A percentile compares a stretch with the other conserved stretches of the same genome.
phyloP scores from a whole-genome alignment of 2,113 vertebrate genomes.

The Dromiciops gliroides region DNA sequence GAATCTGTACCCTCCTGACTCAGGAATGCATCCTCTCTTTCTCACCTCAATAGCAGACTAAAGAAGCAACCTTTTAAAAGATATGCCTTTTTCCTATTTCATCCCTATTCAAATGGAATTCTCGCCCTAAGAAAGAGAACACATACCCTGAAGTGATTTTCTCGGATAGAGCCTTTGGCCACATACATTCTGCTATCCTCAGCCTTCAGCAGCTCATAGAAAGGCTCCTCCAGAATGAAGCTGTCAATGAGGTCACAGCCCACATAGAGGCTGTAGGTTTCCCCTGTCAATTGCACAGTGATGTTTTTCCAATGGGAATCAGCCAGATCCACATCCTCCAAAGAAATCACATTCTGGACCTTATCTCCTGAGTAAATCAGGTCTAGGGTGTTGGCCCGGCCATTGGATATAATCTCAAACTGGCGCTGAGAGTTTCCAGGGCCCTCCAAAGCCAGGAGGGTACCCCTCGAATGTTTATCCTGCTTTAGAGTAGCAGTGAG shows the following conservation, averaged over 20 bases:
- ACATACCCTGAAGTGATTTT: conserved; percentile 96
- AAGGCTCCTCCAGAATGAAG: conserved; percentile 94
- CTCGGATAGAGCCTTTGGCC: conserved; percentile 90
- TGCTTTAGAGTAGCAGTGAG: conserved; percentile 92
- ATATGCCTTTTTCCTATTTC: neutral
- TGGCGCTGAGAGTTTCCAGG: conserved; percentile 86
- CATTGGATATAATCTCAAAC: conserved; percentile 96
- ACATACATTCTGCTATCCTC: conserved; percentile 93
- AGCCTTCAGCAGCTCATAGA: conserved; percentile 91
- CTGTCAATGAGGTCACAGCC: conserved; percentile 96
- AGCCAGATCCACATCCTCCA: conserved; percentile 95
- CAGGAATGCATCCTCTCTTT: neutral
- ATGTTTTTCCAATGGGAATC: conserved; percentile 98
- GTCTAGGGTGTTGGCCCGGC: conserved; percentile 94
- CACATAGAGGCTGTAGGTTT: conserved; percentile 93
- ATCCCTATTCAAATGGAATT: neutral
- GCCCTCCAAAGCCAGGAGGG: conserved; percentile 91
- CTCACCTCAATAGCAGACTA: neutral
- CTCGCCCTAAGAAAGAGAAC: neutral
- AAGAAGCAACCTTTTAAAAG: neutral
- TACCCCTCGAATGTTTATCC: conserved; percentile 92
- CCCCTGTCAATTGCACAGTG: conserved; percentile 92
- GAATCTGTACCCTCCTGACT: neutral
- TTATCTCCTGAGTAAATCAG: conserved; percentile 93
- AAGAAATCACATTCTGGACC: conserved; percentile 89